Evolutionary conservation across 2,888 invertebrate genomes (phyloP).

Genomic region (Lepeophtheirus nordmannii): DNA sequence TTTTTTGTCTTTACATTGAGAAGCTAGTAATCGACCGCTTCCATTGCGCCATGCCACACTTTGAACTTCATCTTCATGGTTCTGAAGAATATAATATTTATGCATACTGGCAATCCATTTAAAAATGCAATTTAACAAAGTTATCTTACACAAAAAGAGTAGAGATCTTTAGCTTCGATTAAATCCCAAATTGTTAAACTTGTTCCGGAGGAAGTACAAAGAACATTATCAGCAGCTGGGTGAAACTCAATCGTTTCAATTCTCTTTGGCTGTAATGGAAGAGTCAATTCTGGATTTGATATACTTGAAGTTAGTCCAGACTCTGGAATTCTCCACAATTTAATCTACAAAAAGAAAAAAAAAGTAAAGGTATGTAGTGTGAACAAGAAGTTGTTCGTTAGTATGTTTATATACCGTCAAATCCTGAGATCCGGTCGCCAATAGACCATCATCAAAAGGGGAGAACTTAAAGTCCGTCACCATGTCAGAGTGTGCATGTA

Average conservation of each 20-base stretch:
- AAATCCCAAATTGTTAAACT: conserved; percentile 74
- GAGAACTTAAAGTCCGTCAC: conserved; percentile 90
- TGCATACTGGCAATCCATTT: no score
- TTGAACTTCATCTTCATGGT: conserved; percentile 71
- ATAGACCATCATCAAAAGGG: conserved; percentile 78
- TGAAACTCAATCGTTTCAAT: conserved; percentile 83
- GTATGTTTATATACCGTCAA: conserved; percentile 33
- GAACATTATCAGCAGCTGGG: conserved; percentile 71
- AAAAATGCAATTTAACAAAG: neutral
- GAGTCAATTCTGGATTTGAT: conserved; percentile 58
- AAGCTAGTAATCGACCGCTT: conserved; percentile 62
- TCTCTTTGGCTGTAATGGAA: conserved; percentile 64
- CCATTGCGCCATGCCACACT: conserved; percentile 68
- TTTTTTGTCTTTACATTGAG: conserved; percentile 80
- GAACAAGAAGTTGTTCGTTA: neutral
- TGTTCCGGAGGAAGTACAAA: conserved; percentile 67
- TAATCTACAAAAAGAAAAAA: conserved; percentile 44
- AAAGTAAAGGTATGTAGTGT: neutral
- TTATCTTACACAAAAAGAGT: neutral
- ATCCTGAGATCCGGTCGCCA: conserved; percentile 58
- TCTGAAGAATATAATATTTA: conserved; percentile 33
- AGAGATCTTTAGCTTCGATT: conserved; percentile 21
- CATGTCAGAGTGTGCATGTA: conserved; percentile 72
- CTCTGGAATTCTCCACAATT: conserved; percentile 76
- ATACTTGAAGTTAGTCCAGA: conserved; percentile 54